Evolutionary conservation across 2,888 invertebrate genomes (phyloP).

Genomic region (Temnothorax ravouxi): DNA sequence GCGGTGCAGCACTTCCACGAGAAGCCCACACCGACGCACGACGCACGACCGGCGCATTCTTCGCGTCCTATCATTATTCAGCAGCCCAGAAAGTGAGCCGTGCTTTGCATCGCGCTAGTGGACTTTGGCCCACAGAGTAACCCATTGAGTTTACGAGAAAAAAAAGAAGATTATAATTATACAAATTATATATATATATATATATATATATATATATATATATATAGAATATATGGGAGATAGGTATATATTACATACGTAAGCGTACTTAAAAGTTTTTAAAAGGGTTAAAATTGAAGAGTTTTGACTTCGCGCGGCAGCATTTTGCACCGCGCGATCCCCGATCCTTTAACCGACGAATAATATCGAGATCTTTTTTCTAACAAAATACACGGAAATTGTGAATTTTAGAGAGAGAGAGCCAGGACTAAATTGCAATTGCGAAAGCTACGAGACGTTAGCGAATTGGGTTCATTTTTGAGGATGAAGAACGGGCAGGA

Average conservation of each 20-base stretch:
- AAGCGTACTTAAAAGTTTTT: conserved; percentile 39
- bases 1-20: conserved; percentile 94
- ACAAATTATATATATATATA: conserved; percentile 47
- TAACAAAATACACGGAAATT: background rate
- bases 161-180: conserved; percentile 45
- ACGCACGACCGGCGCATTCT: conserved; percentile 87
- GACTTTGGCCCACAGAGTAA: conserved; percentile 44
- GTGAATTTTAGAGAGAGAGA: background rate
- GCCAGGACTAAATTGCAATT: background rate
- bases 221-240: conserved; percentile 51
- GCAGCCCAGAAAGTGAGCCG: conserved; percentile 94
- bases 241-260: conserved; percentile 29
- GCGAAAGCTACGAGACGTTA: background rate
- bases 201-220: conserved; percentile 51
- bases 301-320: background rate
- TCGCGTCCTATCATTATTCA: conserved; percentile 92
- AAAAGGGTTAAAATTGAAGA: conserved; percentile 18
- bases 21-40: conserved; percentile 91
- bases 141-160: conserved; percentile 52
- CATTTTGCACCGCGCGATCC: background rate
- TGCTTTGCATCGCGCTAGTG: conserved; percentile 13
- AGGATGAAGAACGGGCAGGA: background rate
- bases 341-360: conserved; percentile 11
- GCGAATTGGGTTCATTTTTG: background rate
- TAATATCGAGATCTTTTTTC: background rate